phyloP scores from a whole-genome alignment of 2,888 invertebrate genomes.

The Parnassius smintheus region DNA sequence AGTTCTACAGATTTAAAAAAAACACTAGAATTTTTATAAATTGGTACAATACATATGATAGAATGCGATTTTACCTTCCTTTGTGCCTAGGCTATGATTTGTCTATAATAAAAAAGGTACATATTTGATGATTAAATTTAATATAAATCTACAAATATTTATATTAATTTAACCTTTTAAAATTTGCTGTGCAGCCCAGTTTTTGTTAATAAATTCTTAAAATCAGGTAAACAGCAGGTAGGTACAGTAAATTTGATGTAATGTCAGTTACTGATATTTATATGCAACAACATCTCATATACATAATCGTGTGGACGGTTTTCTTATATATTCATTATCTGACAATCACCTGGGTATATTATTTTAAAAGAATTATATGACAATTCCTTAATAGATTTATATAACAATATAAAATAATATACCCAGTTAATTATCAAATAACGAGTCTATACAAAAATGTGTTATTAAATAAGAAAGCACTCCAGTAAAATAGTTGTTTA shows the following conservation, averaged over 20 bases:
- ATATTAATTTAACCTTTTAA: slow-evolving; percentile 18
- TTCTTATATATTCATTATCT: too few relatives aligned
- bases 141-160: slow-evolving; percentile 14
- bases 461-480: too few relatives aligned
- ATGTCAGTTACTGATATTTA: slow-evolving; percentile 10
- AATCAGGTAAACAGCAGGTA: slow-evolving; percentile 41
- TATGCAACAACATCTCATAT: slow-evolving; percentile 14
- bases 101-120: slow-evolving; percentile 8
- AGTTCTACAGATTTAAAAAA: too few relatives aligned
- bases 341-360: too few relatives aligned
- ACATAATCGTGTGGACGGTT: too few relatives aligned
- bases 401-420: too few relatives aligned
- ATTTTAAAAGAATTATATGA: too few relatives aligned
- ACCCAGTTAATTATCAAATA: too few relatives aligned
- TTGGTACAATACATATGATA: neutral
- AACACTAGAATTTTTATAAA: too few relatives aligned
- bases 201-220: slow-evolving; percentile 18
- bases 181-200: slow-evolving; percentile 24
- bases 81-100: neutral
- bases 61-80: neutral
- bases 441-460: too few relatives aligned
- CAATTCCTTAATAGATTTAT: too few relatives aligned
- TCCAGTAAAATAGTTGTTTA: too few relatives aligned
- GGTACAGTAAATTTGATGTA: slow-evolving; percentile 30
- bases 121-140: slow-evolving; percentile 15